Evolutionary conservation across 2,888 invertebrate genomes (phyloP).

Genomic region (Tineola bisselliella): DNA sequence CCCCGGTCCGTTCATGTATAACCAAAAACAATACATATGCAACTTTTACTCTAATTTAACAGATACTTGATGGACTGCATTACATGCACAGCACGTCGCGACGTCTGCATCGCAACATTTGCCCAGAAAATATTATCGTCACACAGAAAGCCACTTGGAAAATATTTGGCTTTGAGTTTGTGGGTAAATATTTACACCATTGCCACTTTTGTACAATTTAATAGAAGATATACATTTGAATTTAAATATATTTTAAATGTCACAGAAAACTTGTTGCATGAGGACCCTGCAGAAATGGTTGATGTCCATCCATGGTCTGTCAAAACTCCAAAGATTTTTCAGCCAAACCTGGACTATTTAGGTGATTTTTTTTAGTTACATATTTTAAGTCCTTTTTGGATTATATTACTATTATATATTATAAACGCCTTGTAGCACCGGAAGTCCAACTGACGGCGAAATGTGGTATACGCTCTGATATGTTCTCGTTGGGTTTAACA

Average conservation of each 20-base stretch:
- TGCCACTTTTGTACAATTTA: no score
- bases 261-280: neutral
- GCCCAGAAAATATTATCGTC: conserved; percentile 90
- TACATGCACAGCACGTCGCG: conserved; percentile 90
- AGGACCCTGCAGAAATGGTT: conserved; percentile 64
- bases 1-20: no score
- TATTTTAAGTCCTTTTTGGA: no score
- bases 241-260: neutral
- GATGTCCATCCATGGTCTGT: conserved; percentile 90
- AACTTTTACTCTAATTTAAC: no score
- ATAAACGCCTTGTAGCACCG: conserved; percentile 75
- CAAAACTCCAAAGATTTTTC: conserved; percentile 89
- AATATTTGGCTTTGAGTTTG: conserved; percentile 92
- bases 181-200: conserved; percentile 67
- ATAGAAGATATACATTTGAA: no score
- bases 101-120: conserved; percentile 93
- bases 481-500: conserved; percentile 96
- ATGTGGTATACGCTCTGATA: conserved; percentile 90
- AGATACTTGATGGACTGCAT: conserved; percentile 94
- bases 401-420: no score
- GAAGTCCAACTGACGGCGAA: conserved; percentile 87
- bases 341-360: conserved; percentile 92
- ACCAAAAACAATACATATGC: no score
- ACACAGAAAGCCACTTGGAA: conserved; percentile 97
- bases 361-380: no score